Evolutionary conservation across 1,140 invertebrate genomes (phyloP), one percentile per base, ranked within the genome.

Genomic region (Calliopsis andreniformis): DNA sequence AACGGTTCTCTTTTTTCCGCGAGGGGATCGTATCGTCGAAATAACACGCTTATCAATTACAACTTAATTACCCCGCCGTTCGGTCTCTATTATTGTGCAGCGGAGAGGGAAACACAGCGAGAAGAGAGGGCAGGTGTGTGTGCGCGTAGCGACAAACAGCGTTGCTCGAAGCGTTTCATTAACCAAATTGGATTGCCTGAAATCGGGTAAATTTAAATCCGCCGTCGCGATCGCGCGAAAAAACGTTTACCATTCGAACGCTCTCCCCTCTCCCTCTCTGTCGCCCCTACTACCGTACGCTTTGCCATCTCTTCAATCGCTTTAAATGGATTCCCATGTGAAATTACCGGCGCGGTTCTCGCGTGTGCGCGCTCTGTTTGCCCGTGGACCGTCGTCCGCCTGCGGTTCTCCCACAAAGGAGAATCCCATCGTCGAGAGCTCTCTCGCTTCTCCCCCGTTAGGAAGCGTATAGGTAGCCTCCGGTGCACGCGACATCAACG

Each of bases 21-120:
- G 49, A 53, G 18, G 18, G 42, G 43, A 35, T 49, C 59, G 28
- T 82, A 79, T 77, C 66, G 66, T 77, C 35, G 78, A 47, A 82
- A 82, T 82, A 78, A 81, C 78, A 76, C 61, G 73, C 71, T 83
- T 83, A 82, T 83, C 81, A 83, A 83, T 83, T 83, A 73, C 81
- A 82, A 77, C 79, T 83, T 83, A 71, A 83, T 83, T 82, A 83
- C 62, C 59, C 47, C 42, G 75, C n/a, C 32, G 66, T 73, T 79
- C 42, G 32, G 70, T 43, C 62, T 39, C 42, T 67, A 55, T n/a
- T 43, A 62, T 79, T 67, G 56, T 42, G n/a, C 7, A 42, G 20
- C 35, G 59, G 7, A 25, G 14, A 12, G 8, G 8, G 35, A 3
- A 5, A 25, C 20, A 4, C 2, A 7, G 14, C 10, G 28, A 10